phyloP scores from a whole-genome alignment of 2,797 vertebrate species.

The Etheostoma perlongum region DNA sequence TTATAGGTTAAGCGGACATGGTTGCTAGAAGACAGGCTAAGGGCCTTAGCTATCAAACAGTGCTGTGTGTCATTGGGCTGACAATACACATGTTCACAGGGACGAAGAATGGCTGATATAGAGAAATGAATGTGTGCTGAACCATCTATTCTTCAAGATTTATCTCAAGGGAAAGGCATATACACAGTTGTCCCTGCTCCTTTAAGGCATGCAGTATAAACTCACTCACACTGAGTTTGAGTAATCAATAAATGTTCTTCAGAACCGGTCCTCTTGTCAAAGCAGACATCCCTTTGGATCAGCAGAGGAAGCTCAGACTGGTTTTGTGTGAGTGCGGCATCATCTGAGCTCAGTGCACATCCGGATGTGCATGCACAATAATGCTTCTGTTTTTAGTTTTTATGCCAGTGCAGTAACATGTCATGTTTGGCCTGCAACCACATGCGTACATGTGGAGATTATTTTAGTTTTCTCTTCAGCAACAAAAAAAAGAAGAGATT shows the following conservation, averaged over 20 bases:
- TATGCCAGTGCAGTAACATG: not conserved
- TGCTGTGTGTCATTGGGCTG: slow-evolving; percentile 32
- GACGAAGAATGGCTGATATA: slow-evolving; percentile 46
- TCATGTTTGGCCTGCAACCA: not conserved
- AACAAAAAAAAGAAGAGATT: not conserved
- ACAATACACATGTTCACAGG: slow-evolving; percentile 34
- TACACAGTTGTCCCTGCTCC: slow-evolving; percentile 30
- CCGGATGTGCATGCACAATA: slow-evolving; percentile 24
- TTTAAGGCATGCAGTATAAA: slow-evolving; percentile 64
- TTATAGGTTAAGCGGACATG: not conserved
- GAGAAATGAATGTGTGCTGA: slow-evolving; percentile 41
- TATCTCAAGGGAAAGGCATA: slow-evolving; percentile 20
- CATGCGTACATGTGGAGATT: slow-evolving; percentile 1
- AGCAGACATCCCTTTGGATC: slow-evolving; percentile 52
- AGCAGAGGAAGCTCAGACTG: slow-evolving; percentile 49
- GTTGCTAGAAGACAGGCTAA: slow-evolving; percentile 7
- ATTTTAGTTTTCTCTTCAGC: not conserved
- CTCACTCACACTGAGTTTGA: slow-evolving; percentile 68
- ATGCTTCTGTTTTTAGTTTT: not conserved
- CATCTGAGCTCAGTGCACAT: slow-evolving; percentile 42
- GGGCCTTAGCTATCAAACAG: slow-evolving; percentile 16
- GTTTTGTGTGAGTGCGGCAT: slow-evolving; percentile 55
- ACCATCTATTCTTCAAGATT: slow-evolving; percentile 30
- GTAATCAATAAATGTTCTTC: slow-evolving; percentile 73
- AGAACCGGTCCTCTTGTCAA: slow-evolving; percentile 41